Percentiles rank a stretch among this genome's conserved stretches.
Conservation (phyloP, 2,797 vertebrate genomes). For the Tamandua tetradactyla region DNA sequence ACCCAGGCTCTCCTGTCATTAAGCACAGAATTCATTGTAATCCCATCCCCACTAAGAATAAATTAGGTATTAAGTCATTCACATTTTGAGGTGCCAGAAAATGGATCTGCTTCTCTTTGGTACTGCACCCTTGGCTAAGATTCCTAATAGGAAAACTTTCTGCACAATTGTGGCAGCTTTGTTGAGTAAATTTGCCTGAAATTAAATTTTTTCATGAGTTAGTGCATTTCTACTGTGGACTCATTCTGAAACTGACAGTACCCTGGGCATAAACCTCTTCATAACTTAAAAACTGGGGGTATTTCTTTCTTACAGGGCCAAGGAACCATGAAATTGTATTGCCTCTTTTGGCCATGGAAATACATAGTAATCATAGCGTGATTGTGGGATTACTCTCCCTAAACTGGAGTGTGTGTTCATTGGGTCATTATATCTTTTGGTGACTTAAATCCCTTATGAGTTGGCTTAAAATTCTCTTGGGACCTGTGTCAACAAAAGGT, state of each 20-base stretch:
- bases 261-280: slow-evolving; percentile 51
- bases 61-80: not conserved
- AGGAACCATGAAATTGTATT: slow-evolving; percentile 59
- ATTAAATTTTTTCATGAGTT: slow-evolving; percentile 54
- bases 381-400: not conserved
- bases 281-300: slow-evolving; percentile 54
- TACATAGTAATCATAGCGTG: not conserved
- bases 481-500: fast-evolving
- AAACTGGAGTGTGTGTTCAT: not conserved
- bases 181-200: slow-evolving; percentile 62
- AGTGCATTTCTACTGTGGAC: slow-evolving; percentile 34
- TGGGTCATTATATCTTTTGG: not conserved
- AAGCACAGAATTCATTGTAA: not conserved
- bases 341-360: slow-evolving; percentile 55
- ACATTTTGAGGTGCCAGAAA: not conserved
- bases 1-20: not conserved
- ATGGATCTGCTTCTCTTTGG: not conserved
- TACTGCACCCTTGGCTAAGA: not conserved
- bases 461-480: not conserved
- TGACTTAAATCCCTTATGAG: not conserved
- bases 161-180: not conserved
- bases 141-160: slow-evolving; percentile 13
- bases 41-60: not conserved
- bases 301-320: slow-evolving; percentile 57
- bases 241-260: not conserved